phyloP scores from a whole-genome alignment of 2,797 vertebrate genomes.

The Oryzias dopingdopingensis region DNA sequence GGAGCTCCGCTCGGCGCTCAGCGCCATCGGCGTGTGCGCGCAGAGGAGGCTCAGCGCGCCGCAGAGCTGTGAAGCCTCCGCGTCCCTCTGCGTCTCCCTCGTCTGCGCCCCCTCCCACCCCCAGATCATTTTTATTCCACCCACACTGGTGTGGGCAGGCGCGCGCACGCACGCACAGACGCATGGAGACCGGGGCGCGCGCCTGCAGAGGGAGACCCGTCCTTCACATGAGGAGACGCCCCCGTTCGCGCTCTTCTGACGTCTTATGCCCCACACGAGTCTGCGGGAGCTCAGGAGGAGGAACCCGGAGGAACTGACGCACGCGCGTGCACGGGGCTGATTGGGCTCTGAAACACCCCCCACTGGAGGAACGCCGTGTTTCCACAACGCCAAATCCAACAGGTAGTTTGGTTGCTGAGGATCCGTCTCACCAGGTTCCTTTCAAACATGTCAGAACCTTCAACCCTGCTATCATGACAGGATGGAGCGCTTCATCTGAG shows the following conservation, averaged over 20 bases:
- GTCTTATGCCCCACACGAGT: slow-evolving; percentile 64
- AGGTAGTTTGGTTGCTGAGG: too few relatives aligned
- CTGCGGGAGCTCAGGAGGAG: too few relatives aligned
- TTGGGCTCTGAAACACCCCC: too few relatives aligned
- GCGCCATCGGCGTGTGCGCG: slow-evolving; percentile 56
- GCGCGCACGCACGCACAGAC: slow-evolving; percentile 48
- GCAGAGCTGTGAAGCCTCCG: slow-evolving; percentile 51
- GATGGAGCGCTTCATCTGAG: too few relatives aligned
- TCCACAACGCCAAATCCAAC: too few relatives aligned
- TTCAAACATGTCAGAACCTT: too few relatives aligned
- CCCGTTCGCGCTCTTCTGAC: slow-evolving; percentile 57
- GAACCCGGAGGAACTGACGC: too few relatives aligned
- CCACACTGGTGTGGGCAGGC: slow-evolving; percentile 77
- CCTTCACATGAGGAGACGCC: slow-evolving; percentile 48
- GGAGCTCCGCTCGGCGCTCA: slow-evolving; percentile 55
- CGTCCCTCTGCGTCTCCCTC: slow-evolving; percentile 34
- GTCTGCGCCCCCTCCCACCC: slow-evolving; percentile 66
- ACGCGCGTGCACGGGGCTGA: too few relatives aligned
- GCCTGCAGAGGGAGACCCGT: slow-evolving; percentile 59
- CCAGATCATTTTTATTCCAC: slow-evolving; percentile 83
- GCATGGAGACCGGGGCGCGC: slow-evolving; percentile 49
- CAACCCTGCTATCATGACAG: too few relatives aligned
- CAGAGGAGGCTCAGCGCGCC: slow-evolving; percentile 43
- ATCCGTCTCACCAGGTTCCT: too few relatives aligned
- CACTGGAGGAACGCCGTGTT: too few relatives aligned